Evolutionary conservation across 2,888 invertebrate genomes (phyloP), one percentile per base, ranked within the genome.

Genomic region (Dolomedes plantarius): DNA sequence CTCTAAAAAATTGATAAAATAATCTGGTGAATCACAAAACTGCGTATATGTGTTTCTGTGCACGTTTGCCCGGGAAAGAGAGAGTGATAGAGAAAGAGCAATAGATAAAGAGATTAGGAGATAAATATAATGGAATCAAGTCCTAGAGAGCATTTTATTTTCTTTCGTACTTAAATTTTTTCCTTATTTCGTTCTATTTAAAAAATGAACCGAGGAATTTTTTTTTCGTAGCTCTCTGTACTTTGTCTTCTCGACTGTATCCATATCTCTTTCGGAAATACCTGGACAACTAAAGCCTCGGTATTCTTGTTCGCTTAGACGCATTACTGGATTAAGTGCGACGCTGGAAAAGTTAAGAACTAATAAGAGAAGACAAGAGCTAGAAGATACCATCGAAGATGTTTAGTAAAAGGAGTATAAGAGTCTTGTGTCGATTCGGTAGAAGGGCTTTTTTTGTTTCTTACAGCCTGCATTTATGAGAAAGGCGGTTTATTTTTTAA

Each of bases 181-280:
- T 56, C 5, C 19, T 46, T 46, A 1, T 46, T 13, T 13, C 56
- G 56, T 56, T 19, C 56, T 56, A 23, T 56, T 56, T 23, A 56
- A 56, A 56, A 56, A 56, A 56, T 5, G 56, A 65, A 75, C 50
- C 56, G 19, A 29, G 31, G 29, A 74, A 62, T 28, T 41, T 62
- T 78, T 71, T 31, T 36, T 50, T 29, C 23, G 29, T 64, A 41
- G 28, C 23, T 27, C 13, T 56, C 67, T 23, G 13, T 64, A 28
- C 11, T 65, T 31, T 46, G 64, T 79, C 64, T 41, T 65, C 72
- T 62, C 65, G 28, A 65, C 73, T 46, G 11, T 50, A 73, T 80
- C 80, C 73, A 80, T 80, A 73, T 80, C 80, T 72, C 65, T 80
- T 62, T 65, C 67, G 50, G 73, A 46, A 79, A 73, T 64, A 80